Base-by-base conservation (phyloP, 2,797 vertebrate genomes). In the Myoxocephalus aenaeus region DNA sequence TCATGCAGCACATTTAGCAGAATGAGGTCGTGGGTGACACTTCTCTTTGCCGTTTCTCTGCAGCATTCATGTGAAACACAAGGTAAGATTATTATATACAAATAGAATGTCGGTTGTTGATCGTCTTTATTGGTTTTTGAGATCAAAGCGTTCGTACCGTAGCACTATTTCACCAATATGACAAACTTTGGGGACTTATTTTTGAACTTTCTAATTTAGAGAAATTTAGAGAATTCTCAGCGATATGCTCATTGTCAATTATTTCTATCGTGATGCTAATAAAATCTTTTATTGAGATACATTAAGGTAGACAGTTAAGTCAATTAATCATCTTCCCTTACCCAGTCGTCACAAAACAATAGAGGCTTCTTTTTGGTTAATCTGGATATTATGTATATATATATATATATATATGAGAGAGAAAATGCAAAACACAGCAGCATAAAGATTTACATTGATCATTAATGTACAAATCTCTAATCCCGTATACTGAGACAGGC, bases 1-100 rank as follows among this genome's bases (percentile, higher is more conserved):
- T 65, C 9, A 3, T 67, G 1, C 0, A 2, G 1, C 2, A 29
- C 40, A 65, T 7, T 38, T 2, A 1, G 3, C 36, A 54, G 0
- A 34, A 75, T 76, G 74, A 4, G 0, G 40, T 7, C 0, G 0
- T 11, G 22, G 18, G 7, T 56, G 0, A n/a, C 8, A 1, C 9
- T 64, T 27, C 12, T 70, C 12, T 38, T n/a, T 27, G n/a, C 17
- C 0, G 1, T 48, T 1, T 20, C 11, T 12, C 20, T 70, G 14
- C 58, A 64, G 5, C 0, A 0, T 27, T 57, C 14, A 5, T 29
- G 20, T n/a, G 48, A 57, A 54, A 0, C 22, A 51, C 1, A 51
- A 62, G 75, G 66, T 77, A 77, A 32, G 14, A 13, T 42, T 42
- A 42, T 42, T 42, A 12, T 42, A 27, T 9, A 3, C 1, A 9